phyloP scores from a whole-genome alignment of 2,113 vertebrate genomes.

The Oreochromis spilurus region DNA sequence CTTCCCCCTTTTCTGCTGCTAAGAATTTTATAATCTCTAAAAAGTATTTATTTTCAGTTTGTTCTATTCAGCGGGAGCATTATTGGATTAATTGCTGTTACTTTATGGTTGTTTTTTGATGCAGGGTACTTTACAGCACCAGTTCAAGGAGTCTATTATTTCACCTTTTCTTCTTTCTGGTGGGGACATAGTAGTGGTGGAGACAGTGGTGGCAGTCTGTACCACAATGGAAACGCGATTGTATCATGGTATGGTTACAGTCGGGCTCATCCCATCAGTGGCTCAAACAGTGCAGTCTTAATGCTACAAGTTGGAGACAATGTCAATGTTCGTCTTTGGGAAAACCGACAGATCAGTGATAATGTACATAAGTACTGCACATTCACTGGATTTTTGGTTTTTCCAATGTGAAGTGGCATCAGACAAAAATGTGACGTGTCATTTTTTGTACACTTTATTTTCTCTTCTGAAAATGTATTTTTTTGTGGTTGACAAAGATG shows the following conservation, averaged over 20 bases:
- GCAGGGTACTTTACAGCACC: constrained; percentile 26
- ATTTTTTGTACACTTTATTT: neutral
- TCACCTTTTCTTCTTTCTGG: neutral
- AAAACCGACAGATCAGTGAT: rapidly evolving
- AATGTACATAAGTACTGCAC: rapidly evolving
- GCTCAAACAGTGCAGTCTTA: neutral
- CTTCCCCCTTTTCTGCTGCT: neutral
- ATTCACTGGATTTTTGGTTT: constrained; percentile 24
- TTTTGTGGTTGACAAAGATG: too few relatives aligned
- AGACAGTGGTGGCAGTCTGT: neutral
- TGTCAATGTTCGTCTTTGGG: neutral
- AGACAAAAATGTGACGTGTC: neutral
- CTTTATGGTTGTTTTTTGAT: too few relatives aligned
- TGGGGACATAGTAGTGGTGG: neutral
- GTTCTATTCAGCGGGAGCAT: neutral
- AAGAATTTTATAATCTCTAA: neutral
- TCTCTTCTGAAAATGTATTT: neutral
- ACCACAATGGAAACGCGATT: rapidly evolving
- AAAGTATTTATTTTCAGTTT: neutral
- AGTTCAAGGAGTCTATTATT: constrained; percentile 3
- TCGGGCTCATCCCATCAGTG: rapidly evolving
- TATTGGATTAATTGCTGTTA: neutral
- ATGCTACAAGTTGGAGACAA: neutral
- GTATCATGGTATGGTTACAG: neutral
- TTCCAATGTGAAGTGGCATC: neutral